Conservation (phyloP, 2,888 invertebrate species). For the Himalopsyche japonica region DNA sequence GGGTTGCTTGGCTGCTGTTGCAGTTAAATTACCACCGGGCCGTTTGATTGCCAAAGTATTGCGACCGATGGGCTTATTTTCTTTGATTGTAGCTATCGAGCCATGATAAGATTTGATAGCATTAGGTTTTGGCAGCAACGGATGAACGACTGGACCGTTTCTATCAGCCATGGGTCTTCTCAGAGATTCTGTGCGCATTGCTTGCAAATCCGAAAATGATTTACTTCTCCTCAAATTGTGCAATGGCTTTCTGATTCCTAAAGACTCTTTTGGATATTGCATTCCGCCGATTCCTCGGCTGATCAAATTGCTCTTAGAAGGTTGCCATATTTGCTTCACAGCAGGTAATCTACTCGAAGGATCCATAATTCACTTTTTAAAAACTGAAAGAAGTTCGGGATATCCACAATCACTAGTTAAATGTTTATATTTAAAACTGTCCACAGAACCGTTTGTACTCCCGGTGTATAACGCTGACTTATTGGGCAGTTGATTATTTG, state of each 20-base stretch:
- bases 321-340: constrained; percentile 19
- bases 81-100: constrained; percentile 25
- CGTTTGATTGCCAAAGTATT: constrained; percentile 11
- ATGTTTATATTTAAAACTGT: background rate
- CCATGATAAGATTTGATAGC: constrained; percentile 2
- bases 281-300: background rate
- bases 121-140: constrained; percentile 14
- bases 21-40: background rate
- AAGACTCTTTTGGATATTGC: constrained; percentile 18
- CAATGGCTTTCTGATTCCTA: constrained; percentile 13
- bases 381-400: background rate
- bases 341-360: constrained; percentile 20
- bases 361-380: constrained; percentile 17
- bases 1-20: constrained; percentile 17
- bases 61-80: constrained; percentile 23
- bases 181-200: background rate
- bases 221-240: constrained; percentile 28
- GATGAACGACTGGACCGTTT: constrained; percentile 26
- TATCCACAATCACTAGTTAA: background rate
- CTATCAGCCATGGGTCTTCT: constrained; percentile 30
- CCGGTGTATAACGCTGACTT: background rate
- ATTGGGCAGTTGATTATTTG: background rate
- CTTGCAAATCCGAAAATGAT: constrained; percentile 33
- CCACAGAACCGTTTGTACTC: background rate
- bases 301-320: constrained; percentile 23